Percentiles rank a stretch among this genome's conserved stretches.
Evolutionary conservation across 2,797 vertebrate genomes (phyloP).

Genomic region (Manis crassicaudata): DNA sequence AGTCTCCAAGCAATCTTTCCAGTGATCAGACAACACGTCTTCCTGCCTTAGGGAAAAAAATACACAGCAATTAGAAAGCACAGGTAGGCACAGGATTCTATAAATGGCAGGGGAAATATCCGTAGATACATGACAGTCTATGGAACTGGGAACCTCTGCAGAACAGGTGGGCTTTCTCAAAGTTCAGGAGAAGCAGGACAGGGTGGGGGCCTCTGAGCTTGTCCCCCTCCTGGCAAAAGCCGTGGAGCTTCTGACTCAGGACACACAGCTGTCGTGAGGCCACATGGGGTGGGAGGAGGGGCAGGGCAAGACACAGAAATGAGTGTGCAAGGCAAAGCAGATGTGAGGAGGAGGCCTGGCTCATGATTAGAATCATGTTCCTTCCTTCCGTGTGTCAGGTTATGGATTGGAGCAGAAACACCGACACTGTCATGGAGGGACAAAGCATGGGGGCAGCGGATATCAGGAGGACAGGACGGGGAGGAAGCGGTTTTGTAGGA

Average conservation of each 20-base stretch:
- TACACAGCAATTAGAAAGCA: background rate
- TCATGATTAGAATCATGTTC: background rate
- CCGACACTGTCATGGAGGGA: background rate
- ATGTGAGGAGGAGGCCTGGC: background rate
- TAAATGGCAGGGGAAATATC: background rate
- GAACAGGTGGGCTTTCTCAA: constrained; percentile 42
- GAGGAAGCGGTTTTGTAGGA: constrained; percentile 22
- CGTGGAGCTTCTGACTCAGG: background rate
- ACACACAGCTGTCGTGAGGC: background rate
- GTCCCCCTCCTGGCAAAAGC: background rate
- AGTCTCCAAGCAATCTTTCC: background rate
- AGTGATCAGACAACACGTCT: background rate
- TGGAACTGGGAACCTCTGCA: background rate
- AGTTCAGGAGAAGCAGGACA: background rate
- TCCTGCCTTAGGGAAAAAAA: background rate
- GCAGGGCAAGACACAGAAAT: background rate
- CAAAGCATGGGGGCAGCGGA: background rate
- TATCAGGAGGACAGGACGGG: background rate
- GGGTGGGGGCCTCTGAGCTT: background rate
- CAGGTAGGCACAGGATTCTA: background rate
- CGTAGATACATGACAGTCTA: background rate
- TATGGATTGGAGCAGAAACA: background rate
- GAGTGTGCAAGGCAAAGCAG: background rate
- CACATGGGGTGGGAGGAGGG: background rate
- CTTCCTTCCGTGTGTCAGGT: background rate